Evolutionary conservation across 2,888 invertebrate species (phyloP).

Genomic region (Orthosia incerta): DNA sequence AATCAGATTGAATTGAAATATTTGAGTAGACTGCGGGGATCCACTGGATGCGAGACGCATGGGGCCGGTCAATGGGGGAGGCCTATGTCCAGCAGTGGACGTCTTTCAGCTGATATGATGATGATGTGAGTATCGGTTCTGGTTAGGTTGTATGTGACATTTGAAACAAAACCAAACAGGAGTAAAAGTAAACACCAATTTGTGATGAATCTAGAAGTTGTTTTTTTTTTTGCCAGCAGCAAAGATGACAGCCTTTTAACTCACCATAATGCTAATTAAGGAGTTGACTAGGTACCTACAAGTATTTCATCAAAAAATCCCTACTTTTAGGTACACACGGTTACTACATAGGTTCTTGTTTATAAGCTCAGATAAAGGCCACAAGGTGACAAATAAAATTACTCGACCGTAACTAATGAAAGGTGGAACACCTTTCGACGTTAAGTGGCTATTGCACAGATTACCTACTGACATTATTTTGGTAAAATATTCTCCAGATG

Average conservation of each 20-base stretch:
- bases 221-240: neutral
- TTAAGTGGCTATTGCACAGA: conserved; percentile 45
- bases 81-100: too few relatives aligned
- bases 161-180: neutral
- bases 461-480: conserved; percentile 43
- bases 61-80: too few relatives aligned
- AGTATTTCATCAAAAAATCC: conserved; percentile 4
- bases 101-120: too few relatives aligned
- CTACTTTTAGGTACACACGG: conserved; percentile 9
- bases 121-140: neutral
- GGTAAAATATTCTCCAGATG: conserved; percentile 27
- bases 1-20: too few relatives aligned
- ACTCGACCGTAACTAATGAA: conserved; percentile 55
- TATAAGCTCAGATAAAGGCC: conserved; percentile 36
- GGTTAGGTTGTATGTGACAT: neutral
- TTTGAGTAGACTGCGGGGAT: too few relatives aligned
- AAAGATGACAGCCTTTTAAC: neutral
- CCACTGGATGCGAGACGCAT: too few relatives aligned
- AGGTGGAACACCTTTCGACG: conserved; percentile 43
- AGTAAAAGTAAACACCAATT: neutral
- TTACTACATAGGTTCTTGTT: conserved; percentile 37
- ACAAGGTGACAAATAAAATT: conserved; percentile 57
- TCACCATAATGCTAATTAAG: neutral
- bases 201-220: neutral
- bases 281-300: neutral